A percentile compares a stretch with the other conserved stretches of the same genome.
phyloP scores from a whole-genome alignment of 2,888 invertebrate species.

The Stegophylla sp. region DNA sequence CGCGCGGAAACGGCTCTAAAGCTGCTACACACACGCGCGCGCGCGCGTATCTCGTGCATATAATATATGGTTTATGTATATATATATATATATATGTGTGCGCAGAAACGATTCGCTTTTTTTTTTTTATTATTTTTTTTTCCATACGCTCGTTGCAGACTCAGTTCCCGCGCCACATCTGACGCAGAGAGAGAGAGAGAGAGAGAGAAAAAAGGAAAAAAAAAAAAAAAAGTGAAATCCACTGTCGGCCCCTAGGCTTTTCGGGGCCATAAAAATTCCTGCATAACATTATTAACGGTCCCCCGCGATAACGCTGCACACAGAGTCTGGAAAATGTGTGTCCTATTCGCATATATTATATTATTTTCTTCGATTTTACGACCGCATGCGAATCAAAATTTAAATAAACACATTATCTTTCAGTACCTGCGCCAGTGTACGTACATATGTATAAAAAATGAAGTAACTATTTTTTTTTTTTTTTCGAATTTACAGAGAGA shows the following conservation, averaged over 20 bases:
- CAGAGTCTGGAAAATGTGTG: no score
- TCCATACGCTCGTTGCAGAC: neutral
- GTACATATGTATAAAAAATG: no score
- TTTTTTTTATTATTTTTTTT: neutral
- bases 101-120: constrained; percentile 46
- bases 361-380: no score
- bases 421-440: no score
- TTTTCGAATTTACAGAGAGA: no score
- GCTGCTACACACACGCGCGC: neutral
- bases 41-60: neutral
- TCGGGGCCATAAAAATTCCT: constrained; percentile 32
- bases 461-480: no score
- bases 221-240: constrained; percentile 50
- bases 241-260: neutral
- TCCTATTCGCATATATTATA: no score
- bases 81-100: no score
- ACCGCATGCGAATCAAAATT: no score
- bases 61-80: neutral
- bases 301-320: no score
- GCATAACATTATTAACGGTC: constrained; percentile 42
- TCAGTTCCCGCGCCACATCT: neutral
- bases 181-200: neutral
- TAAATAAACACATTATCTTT: no score
- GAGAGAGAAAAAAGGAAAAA: neutral
- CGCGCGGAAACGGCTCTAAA: constrained; percentile 16